Evolutionary conservation across 2,797 vertebrate genomes (phyloP), one percentile per base, ranked within the genome.

Genomic region (Enteromius mattozi): DNA sequence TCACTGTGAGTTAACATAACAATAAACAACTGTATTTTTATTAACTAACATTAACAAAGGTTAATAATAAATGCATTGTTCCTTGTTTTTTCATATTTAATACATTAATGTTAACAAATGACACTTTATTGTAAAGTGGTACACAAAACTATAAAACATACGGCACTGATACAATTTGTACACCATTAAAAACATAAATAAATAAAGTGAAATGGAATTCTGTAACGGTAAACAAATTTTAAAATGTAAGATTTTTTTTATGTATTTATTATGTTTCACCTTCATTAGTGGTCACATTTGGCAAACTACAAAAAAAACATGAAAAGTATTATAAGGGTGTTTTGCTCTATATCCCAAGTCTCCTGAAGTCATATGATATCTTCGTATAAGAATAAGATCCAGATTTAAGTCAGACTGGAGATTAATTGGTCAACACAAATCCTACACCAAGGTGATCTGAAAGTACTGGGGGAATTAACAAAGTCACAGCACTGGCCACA

Each of bases 371-470:
- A 21, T 49, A 33, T 1, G 0, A 19, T 21, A 51, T 10, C 27
- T 51, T 74, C 33, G 30, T 21, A 47, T 21, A 17, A 33, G 9
- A 10, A 74, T 51, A 51, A 51, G 71, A 75, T 10, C 17, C 47
- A 35, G 30, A 75, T 75, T 54, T 75, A 54, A 54, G 72, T 75
- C 70, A 30, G 19, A 68, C 47, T 70, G 24, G 3, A 71, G 79
- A 81, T 59, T 59, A 71, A 81, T 71, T 71, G 35, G 35, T 59
- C 49, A 80, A 68, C 66, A 61, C 13, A 59, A 71, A 81, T 71
- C 33, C 68, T n/a, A 81, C 51, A 45, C 51, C 49, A 71, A 81
- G 35, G 79, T 81, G 79, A 81, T 71, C 68, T 71, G 24, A 45
- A 21, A 54, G 4, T 59, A 71, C 17, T 40, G 35, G 66, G 51